These are phyloP conservation scores for Rhodinocichla rosea DNA, from an alignment of 2,113 vertebrate genomes.

Conservation along the genomic window DNA sequence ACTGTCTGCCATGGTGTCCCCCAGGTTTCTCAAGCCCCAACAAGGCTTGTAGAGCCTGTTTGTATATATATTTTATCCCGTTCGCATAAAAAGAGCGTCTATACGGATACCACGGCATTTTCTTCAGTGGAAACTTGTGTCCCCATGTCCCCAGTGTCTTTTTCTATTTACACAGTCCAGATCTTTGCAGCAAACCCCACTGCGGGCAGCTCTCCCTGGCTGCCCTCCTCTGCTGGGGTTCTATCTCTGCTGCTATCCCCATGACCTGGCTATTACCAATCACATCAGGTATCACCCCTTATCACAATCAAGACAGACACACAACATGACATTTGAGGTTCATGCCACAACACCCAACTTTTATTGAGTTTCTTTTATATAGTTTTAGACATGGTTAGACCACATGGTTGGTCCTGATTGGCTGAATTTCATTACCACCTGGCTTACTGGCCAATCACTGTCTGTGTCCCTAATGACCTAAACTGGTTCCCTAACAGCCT, in stretches of 20 bases:
- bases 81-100: neutral
- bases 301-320: neutral
- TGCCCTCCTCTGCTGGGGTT: neutral
- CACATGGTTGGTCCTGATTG: no score
- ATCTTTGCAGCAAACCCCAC: neutral
- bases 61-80: neutral
- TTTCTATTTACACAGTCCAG: neutral
- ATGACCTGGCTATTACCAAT: neutral
- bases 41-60: neutral
- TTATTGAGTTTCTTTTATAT: neutral
- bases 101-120: neutral
- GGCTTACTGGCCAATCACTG: neutral
- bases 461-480: neutral
- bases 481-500: neutral
- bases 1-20: neutral
- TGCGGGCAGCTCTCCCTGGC: neutral
- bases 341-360: neutral
- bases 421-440: no score
- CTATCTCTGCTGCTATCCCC: neutral
- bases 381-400: no score
- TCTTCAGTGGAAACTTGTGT: neutral
- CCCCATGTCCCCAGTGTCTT: neutral
- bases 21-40: neutral
- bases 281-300: neutral
- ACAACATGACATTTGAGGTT: neutral